Conservation (phyloP, 2,888 invertebrate species). For the Shargacucullia verbasci region DNA sequence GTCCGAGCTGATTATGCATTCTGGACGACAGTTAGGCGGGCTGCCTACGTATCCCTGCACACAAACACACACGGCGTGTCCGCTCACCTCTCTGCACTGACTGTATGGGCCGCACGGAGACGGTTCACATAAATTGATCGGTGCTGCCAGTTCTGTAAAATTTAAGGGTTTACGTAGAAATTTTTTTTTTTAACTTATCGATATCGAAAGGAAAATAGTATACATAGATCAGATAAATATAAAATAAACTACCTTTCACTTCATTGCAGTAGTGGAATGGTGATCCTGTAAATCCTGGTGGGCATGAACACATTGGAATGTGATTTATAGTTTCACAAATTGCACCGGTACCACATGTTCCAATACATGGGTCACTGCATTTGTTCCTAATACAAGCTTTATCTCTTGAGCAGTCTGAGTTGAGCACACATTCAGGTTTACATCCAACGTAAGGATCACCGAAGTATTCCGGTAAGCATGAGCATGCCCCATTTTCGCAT, state of each 20-base stretch:
- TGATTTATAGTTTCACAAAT: slow-evolving; percentile 91
- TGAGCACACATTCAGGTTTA: slow-evolving; percentile 94
- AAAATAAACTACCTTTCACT: slow-evolving; percentile 67
- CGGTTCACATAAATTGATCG: slow-evolving; percentile 76
- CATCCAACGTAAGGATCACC: slow-evolving; percentile 93
- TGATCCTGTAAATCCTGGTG: slow-evolving; percentile 90
- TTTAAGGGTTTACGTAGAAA: too few species aligned
- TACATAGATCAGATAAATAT: not conserved
- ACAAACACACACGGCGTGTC: slow-evolving; percentile 93
- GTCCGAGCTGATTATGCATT: slow-evolving; percentile 93
- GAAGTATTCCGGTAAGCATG: slow-evolving; percentile 92
- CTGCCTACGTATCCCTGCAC: slow-evolving; percentile 91
- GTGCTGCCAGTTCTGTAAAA: slow-evolving; percentile 67
- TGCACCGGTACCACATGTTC: slow-evolving; percentile 91
- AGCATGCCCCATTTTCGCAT: slow-evolving; percentile 91
- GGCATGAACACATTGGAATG: slow-evolving; percentile 91
- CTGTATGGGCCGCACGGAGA: slow-evolving; percentile 92
- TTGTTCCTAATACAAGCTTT: slow-evolving; percentile 93
- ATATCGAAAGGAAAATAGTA: not conserved
- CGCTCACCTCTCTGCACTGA: slow-evolving; percentile 91
- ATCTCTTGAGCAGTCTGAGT: slow-evolving; percentile 91
- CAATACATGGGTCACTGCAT: slow-evolving; percentile 92
- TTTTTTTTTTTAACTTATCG: not conserved
- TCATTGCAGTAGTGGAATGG: slow-evolving; percentile 89
- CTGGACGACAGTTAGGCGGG: slow-evolving; percentile 93